These are phyloP conservation scores for Rhyacophila evoluta DNA, from an alignment of 2,888 invertebrate species.

Conservation along the genomic window DNA sequence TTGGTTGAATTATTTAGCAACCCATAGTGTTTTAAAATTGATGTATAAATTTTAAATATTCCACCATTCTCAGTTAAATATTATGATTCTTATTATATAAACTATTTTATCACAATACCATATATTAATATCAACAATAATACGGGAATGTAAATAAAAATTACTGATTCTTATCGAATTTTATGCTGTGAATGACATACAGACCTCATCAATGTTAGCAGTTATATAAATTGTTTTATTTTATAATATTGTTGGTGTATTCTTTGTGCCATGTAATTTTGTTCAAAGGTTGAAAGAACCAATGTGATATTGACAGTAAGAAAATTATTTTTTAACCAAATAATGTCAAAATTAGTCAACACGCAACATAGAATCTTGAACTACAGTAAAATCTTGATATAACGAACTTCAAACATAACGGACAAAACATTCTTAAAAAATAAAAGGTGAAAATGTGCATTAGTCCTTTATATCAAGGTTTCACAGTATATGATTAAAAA, in stretches of 20 bases:
- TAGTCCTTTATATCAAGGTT: too few relatives aligned
- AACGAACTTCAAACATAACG: too few relatives aligned
- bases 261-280: neutral
- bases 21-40: neutral
- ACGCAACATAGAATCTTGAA: too few relatives aligned
- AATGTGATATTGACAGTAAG: neutral
- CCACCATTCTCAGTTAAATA: neutral
- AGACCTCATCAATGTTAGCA: neutral
- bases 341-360: too few relatives aligned
- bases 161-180: too few relatives aligned
- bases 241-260: neutral
- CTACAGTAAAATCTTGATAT: too few relatives aligned
- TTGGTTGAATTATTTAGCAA: too few relatives aligned
- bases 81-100: neutral
- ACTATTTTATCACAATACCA: neutral
- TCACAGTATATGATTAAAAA: too few relatives aligned
- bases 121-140: neutral
- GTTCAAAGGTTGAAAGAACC: neutral
- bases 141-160: slow-evolving; percentile 20
- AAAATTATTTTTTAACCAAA: neutral
- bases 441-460: too few relatives aligned
- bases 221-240: neutral
- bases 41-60: neutral
- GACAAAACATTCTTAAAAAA: too few relatives aligned
- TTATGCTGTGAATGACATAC: neutral